Conservation (phyloP, 1,140 invertebrate genomes). For the Sycophila sp. region DNA sequence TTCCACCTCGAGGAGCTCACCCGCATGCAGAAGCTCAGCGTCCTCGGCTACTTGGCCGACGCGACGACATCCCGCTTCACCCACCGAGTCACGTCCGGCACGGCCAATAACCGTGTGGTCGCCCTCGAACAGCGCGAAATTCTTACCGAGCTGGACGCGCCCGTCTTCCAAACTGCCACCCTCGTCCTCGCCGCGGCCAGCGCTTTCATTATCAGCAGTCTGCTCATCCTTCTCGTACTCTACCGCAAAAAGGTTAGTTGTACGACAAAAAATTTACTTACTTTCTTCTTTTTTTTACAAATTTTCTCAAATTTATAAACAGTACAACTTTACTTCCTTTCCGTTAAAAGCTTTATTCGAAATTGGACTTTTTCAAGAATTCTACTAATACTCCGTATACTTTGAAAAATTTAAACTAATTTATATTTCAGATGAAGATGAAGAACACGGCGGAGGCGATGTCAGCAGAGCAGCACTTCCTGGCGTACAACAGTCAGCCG, state of each 20-base stretch:
- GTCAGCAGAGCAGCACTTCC: constrained; percentile 56
- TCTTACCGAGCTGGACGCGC: constrained; percentile 73
- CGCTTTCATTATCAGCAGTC: constrained; percentile 77
- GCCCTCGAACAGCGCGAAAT: constrained; percentile 76
- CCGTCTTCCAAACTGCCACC: constrained; percentile 76
- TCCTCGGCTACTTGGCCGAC: constrained; percentile 71
- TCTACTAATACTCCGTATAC: background rate
- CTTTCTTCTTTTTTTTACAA: no score
- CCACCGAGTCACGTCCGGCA: constrained; percentile 65
- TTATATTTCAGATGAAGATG: constrained; percentile 58
- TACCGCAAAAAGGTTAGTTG: constrained; percentile 74
- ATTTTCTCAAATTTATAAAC: no score
- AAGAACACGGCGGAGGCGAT: constrained; percentile 51
- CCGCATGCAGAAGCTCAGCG: constrained; percentile 57
- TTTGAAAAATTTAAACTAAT: no score
- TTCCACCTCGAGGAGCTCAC: constrained; percentile 74
- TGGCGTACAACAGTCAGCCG: constrained; percentile 58
- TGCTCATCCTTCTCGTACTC: constrained; percentile 75
- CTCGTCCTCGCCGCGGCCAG: constrained; percentile 76
- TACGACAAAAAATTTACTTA: no score
- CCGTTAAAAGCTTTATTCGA: background rate
- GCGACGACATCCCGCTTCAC: constrained; percentile 73
- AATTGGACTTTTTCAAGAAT: background rate
- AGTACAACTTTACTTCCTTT: no score
- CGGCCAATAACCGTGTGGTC: constrained; percentile 63